phyloP scores from a whole-genome alignment of 30 jellyfish, hydroid and myxozoan genomes.

The Aurelia aurita complex sp. Pacific region DNA sequence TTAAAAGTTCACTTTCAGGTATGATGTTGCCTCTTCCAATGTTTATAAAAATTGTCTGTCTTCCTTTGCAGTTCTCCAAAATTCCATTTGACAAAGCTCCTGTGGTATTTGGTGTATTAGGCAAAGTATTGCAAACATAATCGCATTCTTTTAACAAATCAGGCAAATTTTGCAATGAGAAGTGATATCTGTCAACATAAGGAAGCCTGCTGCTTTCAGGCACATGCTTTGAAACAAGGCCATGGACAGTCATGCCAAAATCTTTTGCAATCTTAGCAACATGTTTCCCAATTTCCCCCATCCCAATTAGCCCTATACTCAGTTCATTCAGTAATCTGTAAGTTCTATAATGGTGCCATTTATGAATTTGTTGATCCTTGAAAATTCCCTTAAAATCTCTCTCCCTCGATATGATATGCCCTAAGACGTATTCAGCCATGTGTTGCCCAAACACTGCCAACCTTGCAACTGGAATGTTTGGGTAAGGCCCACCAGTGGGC shows the following conservation, averaged over 20 bases:
- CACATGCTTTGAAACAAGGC: constrained; percentile 51
- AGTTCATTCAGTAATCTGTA: constrained; percentile 51
- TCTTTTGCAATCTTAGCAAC: constrained; percentile 72
- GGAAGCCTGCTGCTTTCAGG: constrained; percentile 10
- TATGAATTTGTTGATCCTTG: constrained; percentile 37
- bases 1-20: neutral
- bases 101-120: constrained; percentile 77
- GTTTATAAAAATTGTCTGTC: constrained; percentile 46
- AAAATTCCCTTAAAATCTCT: constrained; percentile 33
- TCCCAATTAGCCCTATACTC: constrained; percentile 77
- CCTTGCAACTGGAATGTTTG: constrained; percentile 9
- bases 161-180: constrained; percentile 43
- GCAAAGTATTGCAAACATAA: constrained; percentile 78
- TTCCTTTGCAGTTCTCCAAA: constrained; percentile 77
- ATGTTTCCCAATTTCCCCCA: constrained; percentile 82
- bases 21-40: neutral
- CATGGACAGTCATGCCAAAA: constrained; percentile 90
- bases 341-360: constrained; percentile 27
- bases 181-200: constrained; percentile 48
- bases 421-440: constrained; percentile 90
- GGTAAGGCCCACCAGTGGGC: constrained; percentile 52
- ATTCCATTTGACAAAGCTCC: constrained; percentile 47
- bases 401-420: constrained; percentile 83
- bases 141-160: constrained; percentile 64
- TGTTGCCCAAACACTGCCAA: constrained; percentile 53